phyloP scores from a whole-genome alignment of 2,888 invertebrate species.

The Listrodromus nycthemerus region DNA sequence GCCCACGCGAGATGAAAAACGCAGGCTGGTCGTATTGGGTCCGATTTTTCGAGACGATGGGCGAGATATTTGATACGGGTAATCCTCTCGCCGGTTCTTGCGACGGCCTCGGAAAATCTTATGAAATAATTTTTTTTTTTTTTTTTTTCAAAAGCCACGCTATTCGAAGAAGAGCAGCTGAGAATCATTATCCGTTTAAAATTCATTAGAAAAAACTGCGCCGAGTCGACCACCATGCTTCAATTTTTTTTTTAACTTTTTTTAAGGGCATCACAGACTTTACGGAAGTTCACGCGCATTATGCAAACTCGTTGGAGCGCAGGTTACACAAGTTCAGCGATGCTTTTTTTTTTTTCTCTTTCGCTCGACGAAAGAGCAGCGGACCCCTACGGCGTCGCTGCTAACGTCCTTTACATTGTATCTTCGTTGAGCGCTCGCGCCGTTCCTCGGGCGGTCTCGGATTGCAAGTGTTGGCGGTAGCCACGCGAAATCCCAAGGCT shows the following conservation, averaged over 20 bases:
- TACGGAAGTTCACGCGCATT: constrained; percentile 54
- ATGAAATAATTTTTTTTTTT: constrained; percentile 29
- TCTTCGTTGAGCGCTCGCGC: not conserved
- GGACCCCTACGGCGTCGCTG: constrained; percentile 46
- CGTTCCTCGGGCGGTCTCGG: constrained; percentile 11
- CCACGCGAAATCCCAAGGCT: constrained; percentile 37
- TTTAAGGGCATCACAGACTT: constrained; percentile 12
- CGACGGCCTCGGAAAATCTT: constrained; percentile 47
- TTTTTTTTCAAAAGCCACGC: constrained; percentile 24
- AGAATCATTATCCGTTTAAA: constrained; percentile 31
- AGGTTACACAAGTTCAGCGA: constrained; percentile 44
- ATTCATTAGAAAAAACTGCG: constrained; percentile 35
- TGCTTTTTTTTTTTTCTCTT: constrained; percentile 16
- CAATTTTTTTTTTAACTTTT: constrained; percentile 14
- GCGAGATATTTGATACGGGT: constrained; percentile 63
- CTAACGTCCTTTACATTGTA: constrained; percentile 32
- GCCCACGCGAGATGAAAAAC: constrained; percentile 34
- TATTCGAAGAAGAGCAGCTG: constrained; percentile 51
- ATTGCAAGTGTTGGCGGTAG: constrained; percentile 4
- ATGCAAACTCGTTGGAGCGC: constrained; percentile 49
- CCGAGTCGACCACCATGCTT: not conserved
- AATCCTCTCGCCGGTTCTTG: constrained; percentile 54
- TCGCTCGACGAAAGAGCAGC: constrained; percentile 27
- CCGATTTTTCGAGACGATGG: constrained; percentile 44
- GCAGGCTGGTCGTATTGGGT: constrained; percentile 22